Conservation (phyloP, 2,888 invertebrate genomes). For the Hofmannophila pseudospretella region DNA sequence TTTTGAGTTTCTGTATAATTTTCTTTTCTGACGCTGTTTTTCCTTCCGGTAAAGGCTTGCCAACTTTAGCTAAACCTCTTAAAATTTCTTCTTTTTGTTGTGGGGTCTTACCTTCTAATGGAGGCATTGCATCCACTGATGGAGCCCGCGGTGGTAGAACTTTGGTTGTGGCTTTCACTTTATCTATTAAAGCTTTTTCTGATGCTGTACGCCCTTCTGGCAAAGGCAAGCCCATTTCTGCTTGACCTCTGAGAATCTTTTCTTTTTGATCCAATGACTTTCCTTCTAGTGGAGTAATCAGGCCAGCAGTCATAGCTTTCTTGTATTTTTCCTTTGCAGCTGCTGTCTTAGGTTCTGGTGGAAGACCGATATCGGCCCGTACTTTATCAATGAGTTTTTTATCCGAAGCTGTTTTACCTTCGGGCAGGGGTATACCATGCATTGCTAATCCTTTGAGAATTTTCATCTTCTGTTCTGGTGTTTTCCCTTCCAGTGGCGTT, state of each 20-base stretch:
- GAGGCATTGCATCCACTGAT: neutral
- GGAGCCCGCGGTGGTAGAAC: neutral
- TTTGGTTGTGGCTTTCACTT: slow-evolving; percentile 13
- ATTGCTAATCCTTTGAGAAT: slow-evolving; percentile 7
- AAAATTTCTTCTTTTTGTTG: slow-evolving; percentile 31
- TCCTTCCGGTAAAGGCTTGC: slow-evolving; percentile 24
- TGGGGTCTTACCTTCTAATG: slow-evolving; percentile 17
- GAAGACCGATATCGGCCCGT: slow-evolving; percentile 19
- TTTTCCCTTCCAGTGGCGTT: slow-evolving; percentile 12
- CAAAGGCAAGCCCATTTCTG: slow-evolving; percentile 23
- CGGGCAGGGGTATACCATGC: slow-evolving; percentile 20
- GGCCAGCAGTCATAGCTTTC: slow-evolving; percentile 25
- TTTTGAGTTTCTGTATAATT: slow-evolving; percentile 18
- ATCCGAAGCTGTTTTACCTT: slow-evolving; percentile 34
- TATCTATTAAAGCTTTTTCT: slow-evolving; percentile 22
- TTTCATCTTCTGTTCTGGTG: slow-evolving; percentile 17
- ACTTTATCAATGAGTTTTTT: slow-evolving; percentile 29
- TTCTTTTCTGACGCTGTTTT: slow-evolving; percentile 29
- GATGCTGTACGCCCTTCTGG: slow-evolving; percentile 23
- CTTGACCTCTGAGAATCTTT: slow-evolving; percentile 20
- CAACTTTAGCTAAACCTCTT: slow-evolving; percentile 20
- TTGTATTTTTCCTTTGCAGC: slow-evolving; percentile 17
- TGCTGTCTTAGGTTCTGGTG: slow-evolving; percentile 27
- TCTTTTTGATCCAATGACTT: slow-evolving; percentile 23
- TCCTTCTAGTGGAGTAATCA: slow-evolving; percentile 24